phyloP scores from a whole-genome alignment of 1,140 invertebrate species.

The Scylla paramamosain region DNA sequence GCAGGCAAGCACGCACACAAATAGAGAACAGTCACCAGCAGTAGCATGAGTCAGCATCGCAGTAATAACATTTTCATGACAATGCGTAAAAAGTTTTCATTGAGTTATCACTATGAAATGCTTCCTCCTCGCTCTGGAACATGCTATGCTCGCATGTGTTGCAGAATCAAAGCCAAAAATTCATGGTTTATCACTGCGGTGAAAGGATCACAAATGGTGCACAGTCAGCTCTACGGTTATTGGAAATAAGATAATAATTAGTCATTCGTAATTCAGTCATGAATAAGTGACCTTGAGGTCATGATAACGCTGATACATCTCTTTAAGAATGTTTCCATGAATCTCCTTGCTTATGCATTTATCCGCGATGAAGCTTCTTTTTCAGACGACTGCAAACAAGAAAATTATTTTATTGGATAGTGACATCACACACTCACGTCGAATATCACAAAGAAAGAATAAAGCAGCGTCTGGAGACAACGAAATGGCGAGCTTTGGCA shows the following conservation, averaged over 20 bases:
- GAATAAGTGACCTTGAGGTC: not conserved
- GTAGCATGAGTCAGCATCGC: not conserved
- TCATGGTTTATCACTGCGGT: not conserved
- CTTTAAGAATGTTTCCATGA: constrained; percentile 1
- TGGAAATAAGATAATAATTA: not conserved
- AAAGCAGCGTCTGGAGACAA: not conserved
- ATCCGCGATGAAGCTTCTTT: not conserved
- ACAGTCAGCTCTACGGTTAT: not conserved
- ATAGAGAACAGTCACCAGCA: not conserved
- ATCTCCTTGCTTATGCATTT: not conserved
- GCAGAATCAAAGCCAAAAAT: not conserved
- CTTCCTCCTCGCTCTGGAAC: too few relatives aligned
- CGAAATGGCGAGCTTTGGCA: not conserved
- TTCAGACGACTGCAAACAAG: not conserved
- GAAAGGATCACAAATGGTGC: not conserved
- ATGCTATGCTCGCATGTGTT: not conserved
- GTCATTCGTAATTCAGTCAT: not conserved
- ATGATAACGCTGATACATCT: not conserved
- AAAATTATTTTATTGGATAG: not conserved
- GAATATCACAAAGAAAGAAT: not conserved
- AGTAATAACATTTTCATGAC: not conserved
- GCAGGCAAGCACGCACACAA: not conserved
- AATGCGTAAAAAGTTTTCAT: not conserved
- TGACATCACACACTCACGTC: not conserved
- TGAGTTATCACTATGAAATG: not conserved